phyloP scores from a whole-genome alignment of 2,113 vertebrate species.

The Pseudorectes ferrugineus region DNA sequence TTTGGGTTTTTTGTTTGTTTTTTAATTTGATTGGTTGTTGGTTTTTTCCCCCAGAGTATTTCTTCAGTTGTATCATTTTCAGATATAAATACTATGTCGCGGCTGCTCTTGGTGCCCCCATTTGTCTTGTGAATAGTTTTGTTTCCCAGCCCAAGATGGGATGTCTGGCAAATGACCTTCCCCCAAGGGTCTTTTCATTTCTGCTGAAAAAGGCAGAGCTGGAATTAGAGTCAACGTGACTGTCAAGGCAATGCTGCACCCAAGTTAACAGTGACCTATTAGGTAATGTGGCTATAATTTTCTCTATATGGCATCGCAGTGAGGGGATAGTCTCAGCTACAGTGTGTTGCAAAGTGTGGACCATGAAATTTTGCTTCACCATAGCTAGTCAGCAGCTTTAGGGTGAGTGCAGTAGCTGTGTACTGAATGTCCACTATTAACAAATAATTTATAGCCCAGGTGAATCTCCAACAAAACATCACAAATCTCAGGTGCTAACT shows the following conservation, averaged over 20 bases:
- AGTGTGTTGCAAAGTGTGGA: not conserved
- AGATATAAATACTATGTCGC: not conserved
- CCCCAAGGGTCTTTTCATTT: not conserved
- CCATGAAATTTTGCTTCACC: not conserved
- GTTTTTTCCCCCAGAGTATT: fast-evolving
- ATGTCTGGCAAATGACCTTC: conserved; percentile 2
- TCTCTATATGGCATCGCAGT: not conserved
- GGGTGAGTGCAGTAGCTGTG: not conserved
- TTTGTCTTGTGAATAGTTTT: not conserved
- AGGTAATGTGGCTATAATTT: not conserved
- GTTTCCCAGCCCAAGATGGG: not conserved
- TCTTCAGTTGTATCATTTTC: not conserved
- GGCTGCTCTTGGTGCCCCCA: not conserved
- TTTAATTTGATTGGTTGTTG: not conserved
- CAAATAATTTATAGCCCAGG: not conserved
- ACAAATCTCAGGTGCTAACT: not conserved
- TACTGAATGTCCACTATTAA: not conserved
- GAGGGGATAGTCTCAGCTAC: not conserved
- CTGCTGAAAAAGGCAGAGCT: not conserved
- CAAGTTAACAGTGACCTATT: not conserved
- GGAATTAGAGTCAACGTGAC: not conserved
- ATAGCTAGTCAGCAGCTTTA: not conserved
- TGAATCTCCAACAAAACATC: not conserved
- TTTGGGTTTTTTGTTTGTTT: not conserved
- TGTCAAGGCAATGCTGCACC: not conserved